Evolutionary conservation across 2,888 invertebrate species (phyloP).

Genomic region (Halictus quadricinctus): DNA sequence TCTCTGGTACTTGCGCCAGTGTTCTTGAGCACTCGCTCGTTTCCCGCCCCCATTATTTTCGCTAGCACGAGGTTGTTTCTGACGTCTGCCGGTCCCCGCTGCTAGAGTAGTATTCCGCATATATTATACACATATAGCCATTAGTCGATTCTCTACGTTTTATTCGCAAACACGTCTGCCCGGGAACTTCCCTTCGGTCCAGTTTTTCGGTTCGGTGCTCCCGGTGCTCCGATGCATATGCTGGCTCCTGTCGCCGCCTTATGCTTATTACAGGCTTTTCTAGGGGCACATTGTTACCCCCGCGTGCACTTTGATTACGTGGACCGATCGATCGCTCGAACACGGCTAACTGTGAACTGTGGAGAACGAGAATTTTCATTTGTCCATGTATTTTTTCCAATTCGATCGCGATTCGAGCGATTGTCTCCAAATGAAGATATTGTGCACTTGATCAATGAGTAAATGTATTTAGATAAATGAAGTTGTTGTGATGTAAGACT

Average conservation of each 20-base stretch:
- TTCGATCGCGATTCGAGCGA: background rate
- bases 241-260: background rate
- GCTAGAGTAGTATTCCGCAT: slow-evolving; percentile 35
- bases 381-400: background rate
- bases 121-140: slow-evolving; percentile 51
- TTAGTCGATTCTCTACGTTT: slow-evolving; percentile 44
- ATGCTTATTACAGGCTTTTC: background rate
- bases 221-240: background rate
- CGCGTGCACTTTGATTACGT: background rate
- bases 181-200: slow-evolving; percentile 6
- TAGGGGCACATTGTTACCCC: background rate
- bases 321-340: background rate
- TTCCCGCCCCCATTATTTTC: slow-evolving; percentile 59
- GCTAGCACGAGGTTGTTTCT: slow-evolving; percentile 52
- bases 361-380: background rate
- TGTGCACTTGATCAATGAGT: background rate
- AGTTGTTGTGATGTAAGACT: no score
- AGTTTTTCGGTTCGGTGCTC: slow-evolving; percentile 3
- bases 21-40: slow-evolving; percentile 51
- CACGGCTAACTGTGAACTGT: background rate
- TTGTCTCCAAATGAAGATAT: background rate
- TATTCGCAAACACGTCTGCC: slow-evolving; percentile 24
- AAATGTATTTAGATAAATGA: no score
- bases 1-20: slow-evolving; percentile 43
- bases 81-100: slow-evolving; percentile 48